A percentile compares a stretch with the other conserved stretches of the same genome.
Evolutionary conservation across 2,113 vertebrate genomes (phyloP).

Genomic region (Notothenia coriiceps): DNA sequence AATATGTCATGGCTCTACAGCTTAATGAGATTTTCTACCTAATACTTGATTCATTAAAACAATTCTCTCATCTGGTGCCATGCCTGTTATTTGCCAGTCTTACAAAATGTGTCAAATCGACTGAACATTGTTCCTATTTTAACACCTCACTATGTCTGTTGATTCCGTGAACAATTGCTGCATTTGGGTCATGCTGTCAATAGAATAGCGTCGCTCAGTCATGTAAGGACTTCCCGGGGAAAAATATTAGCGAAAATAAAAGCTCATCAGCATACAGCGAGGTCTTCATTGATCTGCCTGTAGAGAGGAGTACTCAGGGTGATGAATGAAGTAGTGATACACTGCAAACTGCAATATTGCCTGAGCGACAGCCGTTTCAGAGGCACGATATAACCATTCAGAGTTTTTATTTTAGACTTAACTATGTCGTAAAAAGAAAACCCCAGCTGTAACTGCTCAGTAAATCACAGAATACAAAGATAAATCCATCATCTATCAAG

Average conservation of each 20-base stretch:
- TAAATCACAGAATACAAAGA: slow-evolving; percentile 56
- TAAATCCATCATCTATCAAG: slow-evolving; percentile 54
- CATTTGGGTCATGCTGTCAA: slow-evolving; percentile 66
- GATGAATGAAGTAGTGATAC: slow-evolving; percentile 63
- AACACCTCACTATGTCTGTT: slow-evolving; percentile 4
- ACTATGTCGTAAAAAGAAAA: slow-evolving; percentile 57
- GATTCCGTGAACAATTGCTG: slow-evolving; percentile 41
- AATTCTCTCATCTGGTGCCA: slow-evolving; percentile 63
- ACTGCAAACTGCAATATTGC: slow-evolving; percentile 39
- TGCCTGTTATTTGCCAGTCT: slow-evolving; percentile 55
- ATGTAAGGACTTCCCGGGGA: slow-evolving; percentile 42
- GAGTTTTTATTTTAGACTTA: slow-evolving; percentile 60
- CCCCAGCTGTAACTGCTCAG: slow-evolving; percentile 42
- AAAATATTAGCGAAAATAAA: slow-evolving; percentile 52
- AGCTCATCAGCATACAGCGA: slow-evolving; percentile 49
- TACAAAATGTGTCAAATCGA: slow-evolving; percentile 44
- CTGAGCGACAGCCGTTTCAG: slow-evolving; percentile 48
- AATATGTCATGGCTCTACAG: slow-evolving; percentile 54
- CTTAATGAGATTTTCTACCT: slow-evolving; percentile 52
- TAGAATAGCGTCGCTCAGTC: slow-evolving; percentile 51
- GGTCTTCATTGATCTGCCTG: slow-evolving; percentile 55
- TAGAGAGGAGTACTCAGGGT: slow-evolving; percentile 18
- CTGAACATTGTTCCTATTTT: slow-evolving; percentile 63
- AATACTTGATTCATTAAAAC: slow-evolving; percentile 44
- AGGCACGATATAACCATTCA: slow-evolving; percentile 57